phyloP scores from a whole-genome alignment of 2,888 invertebrate genomes.

The Scaeva pyrastri region DNA sequence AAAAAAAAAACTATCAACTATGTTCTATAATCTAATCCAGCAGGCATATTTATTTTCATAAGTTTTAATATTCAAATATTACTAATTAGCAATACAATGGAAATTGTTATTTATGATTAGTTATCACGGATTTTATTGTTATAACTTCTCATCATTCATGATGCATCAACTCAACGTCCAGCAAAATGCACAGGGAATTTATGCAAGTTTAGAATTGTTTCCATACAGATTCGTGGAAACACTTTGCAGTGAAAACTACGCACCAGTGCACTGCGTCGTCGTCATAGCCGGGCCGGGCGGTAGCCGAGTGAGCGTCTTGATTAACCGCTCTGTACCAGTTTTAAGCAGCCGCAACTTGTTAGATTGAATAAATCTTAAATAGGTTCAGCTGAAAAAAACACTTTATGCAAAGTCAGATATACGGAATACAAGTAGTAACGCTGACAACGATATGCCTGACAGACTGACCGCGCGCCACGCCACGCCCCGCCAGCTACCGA shows the following conservation, averaged over 20 bases:
- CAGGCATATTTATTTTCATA: constrained; percentile 10
- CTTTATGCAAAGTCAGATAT: constrained; percentile 39
- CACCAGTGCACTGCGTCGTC: background rate
- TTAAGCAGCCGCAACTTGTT: constrained; percentile 34
- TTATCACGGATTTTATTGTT: constrained; percentile 40
- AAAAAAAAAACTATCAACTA: too few relatives aligned
- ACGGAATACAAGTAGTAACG: constrained; percentile 24
- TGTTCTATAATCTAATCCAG: too few relatives aligned
- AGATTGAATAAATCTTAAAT: constrained; percentile 45
- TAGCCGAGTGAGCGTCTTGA: constrained; percentile 9
- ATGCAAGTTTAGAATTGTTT: constrained; percentile 6
- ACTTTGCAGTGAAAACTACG: constrained; percentile 50
- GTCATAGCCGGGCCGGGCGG: too few relatives aligned
- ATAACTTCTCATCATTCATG: background rate
- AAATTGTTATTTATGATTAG: constrained; percentile 43
- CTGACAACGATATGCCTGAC: constrained; percentile 2
- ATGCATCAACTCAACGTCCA: background rate
- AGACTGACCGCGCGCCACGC: background rate
- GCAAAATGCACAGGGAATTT: background rate
- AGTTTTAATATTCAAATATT: constrained; percentile 47
- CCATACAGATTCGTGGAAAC: constrained; percentile 13
- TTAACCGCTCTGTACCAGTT: constrained; percentile 61
- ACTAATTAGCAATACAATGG: constrained; percentile 23
- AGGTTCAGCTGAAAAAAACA: constrained; percentile 12
- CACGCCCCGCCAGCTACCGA: too few relatives aligned